Evolutionary conservation across 1,140 invertebrate species (phyloP).

Genomic region (Phymastichus coffea): DNA sequence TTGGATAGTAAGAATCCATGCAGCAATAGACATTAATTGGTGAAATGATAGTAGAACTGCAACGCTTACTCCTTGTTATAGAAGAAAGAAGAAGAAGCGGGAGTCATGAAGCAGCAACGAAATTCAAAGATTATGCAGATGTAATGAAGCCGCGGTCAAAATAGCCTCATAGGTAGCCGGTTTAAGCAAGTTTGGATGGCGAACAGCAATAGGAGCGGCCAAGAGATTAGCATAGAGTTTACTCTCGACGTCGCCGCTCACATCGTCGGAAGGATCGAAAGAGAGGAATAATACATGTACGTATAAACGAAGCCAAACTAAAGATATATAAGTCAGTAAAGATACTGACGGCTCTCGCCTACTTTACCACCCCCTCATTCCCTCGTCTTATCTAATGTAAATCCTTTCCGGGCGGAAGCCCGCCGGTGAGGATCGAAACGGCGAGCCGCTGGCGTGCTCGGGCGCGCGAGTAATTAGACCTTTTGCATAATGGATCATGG

Average conservation of each 20-base stretch:
- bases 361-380: background rate
- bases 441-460: background rate
- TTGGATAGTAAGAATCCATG: too few relatives aligned
- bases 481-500: constrained; percentile 29
- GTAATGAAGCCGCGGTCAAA: background rate
- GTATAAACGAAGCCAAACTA: background rate
- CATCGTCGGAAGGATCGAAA: background rate
- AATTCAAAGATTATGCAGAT: constrained; percentile 12
- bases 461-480: constrained; percentile 25
- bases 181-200: too few relatives aligned
- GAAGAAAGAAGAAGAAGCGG: background rate
- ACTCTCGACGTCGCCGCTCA: too few relatives aligned
- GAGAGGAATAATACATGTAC: background rate
- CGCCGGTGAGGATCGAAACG: background rate
- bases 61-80: too few relatives aligned
- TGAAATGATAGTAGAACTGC: too few relatives aligned
- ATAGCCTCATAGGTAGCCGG: background rate
- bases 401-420: constrained; percentile 8
- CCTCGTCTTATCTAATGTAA: constrained; percentile 17
- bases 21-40: too few relatives aligned
- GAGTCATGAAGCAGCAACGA: too few relatives aligned
- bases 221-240: constrained; percentile 11
- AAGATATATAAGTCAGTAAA: background rate
- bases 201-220: background rate
- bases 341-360: background rate